Percentiles rank a stretch among this genome's conserved stretches.
These are phyloP conservation scores for Symphodus melops DNA, from an alignment of 2,113 vertebrate genomes.

Conservation along the genomic window DNA sequence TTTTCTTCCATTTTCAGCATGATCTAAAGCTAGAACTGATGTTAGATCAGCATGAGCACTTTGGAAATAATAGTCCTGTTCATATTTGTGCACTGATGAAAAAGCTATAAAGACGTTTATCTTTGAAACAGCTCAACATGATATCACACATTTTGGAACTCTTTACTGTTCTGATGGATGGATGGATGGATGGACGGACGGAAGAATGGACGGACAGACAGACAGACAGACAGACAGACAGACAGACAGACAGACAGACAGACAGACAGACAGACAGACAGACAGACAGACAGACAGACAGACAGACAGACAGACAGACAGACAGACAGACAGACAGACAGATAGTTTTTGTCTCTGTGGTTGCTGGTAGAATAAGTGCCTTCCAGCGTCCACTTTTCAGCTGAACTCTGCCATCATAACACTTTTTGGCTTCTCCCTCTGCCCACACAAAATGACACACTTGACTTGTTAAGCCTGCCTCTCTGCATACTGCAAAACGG, in stretches of 20 bases:
- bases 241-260: not conserved
- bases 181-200: not conserved
- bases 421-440: conserved; percentile 48
- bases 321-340: not conserved
- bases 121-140: conserved; percentile 14
- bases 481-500: conserved; percentile 55
- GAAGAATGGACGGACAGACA: not conserved
- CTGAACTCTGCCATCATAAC: conserved; percentile 40
- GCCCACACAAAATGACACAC: conserved; percentile 69
- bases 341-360: too few species aligned
- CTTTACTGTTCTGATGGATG: not conserved
- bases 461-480: conserved; percentile 62
- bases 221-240: not conserved
- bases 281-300: not conserved
- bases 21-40: conserved; percentile 70
- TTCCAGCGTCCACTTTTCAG: conserved; percentile 32
- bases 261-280: not conserved
- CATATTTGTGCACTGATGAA: conserved; percentile 59
- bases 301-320: not conserved
- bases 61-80: conserved; percentile 69
- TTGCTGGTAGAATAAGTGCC: conserved; percentile 15
- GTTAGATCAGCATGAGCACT: conserved; percentile 66
- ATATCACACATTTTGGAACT: not conserved
- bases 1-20: conserved; percentile 59
- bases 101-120: conserved; percentile 27